A percentile compares a stretch with the other conserved stretches of the same genome.
Conservation (phyloP, 2,797 vertebrate genomes). For the Tarsius wallacei region DNA sequence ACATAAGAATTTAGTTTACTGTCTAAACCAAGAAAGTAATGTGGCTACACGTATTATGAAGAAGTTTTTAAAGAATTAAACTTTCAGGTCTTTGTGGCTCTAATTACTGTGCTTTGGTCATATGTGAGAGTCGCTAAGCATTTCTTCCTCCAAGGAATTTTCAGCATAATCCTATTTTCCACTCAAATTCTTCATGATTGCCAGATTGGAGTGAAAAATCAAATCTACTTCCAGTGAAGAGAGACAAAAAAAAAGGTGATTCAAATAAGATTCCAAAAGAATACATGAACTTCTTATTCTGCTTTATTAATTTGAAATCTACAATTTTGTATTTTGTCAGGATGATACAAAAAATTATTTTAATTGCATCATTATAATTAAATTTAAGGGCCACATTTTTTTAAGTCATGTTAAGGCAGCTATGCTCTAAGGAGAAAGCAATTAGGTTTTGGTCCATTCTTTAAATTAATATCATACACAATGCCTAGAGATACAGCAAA, state of each 20-base stretch:
- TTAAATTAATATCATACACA: neutral
- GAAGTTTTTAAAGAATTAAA: constrained; percentile 71
- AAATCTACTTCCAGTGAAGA: constrained; percentile 72
- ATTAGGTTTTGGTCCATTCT: constrained; percentile 21
- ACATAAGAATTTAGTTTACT: constrained; percentile 62
- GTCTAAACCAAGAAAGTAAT: constrained; percentile 56
- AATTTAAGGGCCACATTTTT: neutral
- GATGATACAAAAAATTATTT: neutral
- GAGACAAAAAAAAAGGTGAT: constrained; percentile 34
- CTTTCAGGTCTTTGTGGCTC: constrained; percentile 64
- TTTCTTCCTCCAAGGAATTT: constrained; percentile 73
- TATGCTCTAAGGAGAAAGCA: neutral
- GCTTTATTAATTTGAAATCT: constrained; percentile 62
- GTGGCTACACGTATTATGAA: constrained; percentile 10
- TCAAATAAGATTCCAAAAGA: constrained; percentile 65
- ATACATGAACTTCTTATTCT: constrained; percentile 20
- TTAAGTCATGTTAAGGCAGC: neutral
- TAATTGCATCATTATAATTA: constrained; percentile 41
- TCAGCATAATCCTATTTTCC: constrained; percentile 73
- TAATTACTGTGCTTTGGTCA: constrained; percentile 48
- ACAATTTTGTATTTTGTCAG: constrained; percentile 59
- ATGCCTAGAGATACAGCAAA: neutral
- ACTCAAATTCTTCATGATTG: constrained; percentile 65
- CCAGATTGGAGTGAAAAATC: constrained; percentile 76
- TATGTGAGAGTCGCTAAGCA: constrained; percentile 67